Percentiles rank a stretch among this genome's conserved stretches.
Conservation (phyloP, 2,888 invertebrate species). For the Hypena proboscidalis region DNA sequence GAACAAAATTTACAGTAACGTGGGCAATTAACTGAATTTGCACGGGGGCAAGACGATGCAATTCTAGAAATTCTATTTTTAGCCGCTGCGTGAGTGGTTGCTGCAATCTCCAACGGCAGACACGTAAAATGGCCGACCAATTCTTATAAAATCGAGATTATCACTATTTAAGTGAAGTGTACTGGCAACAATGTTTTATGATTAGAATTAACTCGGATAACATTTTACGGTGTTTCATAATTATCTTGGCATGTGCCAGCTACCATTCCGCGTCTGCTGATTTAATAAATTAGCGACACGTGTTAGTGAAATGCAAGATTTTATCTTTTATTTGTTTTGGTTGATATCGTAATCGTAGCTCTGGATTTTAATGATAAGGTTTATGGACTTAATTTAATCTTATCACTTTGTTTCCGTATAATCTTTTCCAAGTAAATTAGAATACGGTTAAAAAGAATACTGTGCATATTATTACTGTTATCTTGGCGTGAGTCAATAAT, state of each 20-base stretch:
- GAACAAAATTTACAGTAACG: no score
- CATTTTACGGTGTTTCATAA: background rate
- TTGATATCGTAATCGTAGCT: constrained; percentile 42
- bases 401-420: constrained; percentile 13
- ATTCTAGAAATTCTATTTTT: constrained; percentile 5
- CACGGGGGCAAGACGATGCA: background rate
- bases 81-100: no score
- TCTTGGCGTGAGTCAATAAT: no score
- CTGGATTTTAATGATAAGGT: constrained; percentile 44
- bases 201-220: background rate
- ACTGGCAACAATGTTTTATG: background rate
- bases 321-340: constrained; percentile 54
- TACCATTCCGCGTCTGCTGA: background rate
- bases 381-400: constrained; percentile 30
- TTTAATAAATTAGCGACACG: constrained; percentile 18
- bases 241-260: background rate
- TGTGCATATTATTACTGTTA: no score
- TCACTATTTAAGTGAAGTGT: background rate
- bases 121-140: constrained; percentile 15
- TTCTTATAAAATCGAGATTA: no score
- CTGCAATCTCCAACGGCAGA: constrained; percentile 13
- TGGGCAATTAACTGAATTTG: background rate
- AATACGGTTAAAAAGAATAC: no score
- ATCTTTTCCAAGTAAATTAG: constrained; percentile 30
- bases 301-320: constrained; percentile 34